Evolutionary conservation across 2,797 vertebrate species (phyloP).

Genomic region (Valencia hispanica): DNA sequence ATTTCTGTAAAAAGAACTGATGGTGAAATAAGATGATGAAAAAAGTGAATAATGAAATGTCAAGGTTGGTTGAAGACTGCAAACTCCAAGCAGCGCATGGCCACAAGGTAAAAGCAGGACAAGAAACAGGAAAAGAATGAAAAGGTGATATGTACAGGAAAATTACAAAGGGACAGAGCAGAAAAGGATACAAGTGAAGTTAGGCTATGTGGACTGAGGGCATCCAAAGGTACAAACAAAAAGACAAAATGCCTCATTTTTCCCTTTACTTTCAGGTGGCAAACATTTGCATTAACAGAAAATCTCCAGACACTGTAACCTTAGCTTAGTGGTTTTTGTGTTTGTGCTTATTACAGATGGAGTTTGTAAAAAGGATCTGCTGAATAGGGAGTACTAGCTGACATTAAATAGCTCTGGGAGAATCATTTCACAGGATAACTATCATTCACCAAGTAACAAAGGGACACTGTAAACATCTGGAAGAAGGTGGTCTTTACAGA

Average conservation of each 20-base stretch:
- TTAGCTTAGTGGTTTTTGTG: conserved; percentile 15
- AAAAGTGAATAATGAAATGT: conserved; percentile 40
- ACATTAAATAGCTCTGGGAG: conserved; percentile 13
- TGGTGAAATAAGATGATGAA: conserved; percentile 17
- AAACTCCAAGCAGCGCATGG: conserved; percentile 10
- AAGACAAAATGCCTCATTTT: background rate
- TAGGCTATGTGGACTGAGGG: background rate
- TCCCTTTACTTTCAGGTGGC: background rate
- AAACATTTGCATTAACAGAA: background rate
- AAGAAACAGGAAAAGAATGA: conserved; percentile 10
- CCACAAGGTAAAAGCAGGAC: conserved; percentile 12
- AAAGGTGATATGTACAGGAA: conserved; percentile 12
- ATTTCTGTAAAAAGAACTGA: conserved; percentile 23
- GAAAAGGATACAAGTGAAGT: conserved; percentile 5
- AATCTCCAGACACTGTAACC: background rate
- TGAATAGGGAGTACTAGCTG: conserved; percentile 6
- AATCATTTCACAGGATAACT: background rate
- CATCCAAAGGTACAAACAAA: background rate
- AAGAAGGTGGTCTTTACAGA: background rate
- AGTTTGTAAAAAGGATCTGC: background rate
- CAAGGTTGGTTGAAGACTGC: conserved; percentile 21
- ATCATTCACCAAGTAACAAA: background rate
- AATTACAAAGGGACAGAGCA: background rate
- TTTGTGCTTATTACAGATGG: conserved; percentile 7
- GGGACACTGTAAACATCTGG: background rate